Base-by-base conservation (phyloP, 1,140 invertebrate genomes). In the Cydia strobilella region DNA sequence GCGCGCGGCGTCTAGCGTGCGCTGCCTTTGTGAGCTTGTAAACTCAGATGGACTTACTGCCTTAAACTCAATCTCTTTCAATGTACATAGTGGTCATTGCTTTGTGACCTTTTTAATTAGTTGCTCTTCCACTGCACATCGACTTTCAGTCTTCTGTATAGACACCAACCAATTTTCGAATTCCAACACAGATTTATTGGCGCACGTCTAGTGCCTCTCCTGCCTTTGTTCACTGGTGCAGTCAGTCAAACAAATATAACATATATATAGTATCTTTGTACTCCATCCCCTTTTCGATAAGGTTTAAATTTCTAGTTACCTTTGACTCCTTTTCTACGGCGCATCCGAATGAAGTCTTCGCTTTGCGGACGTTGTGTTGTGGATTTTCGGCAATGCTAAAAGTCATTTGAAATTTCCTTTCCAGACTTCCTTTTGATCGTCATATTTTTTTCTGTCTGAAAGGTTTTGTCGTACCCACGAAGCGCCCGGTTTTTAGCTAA, bases 1-100 rank as follows among this genome's bases (percentile, higher is more conserved):
- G 45, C 48, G 72, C 72, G 13, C n/a, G 27, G 27, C 31, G 65
- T 35, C 65, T 69, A 69, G 65, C 65, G 54, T 59, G 54, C 54
- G 20, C 15, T 59, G 20, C 54, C 20, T 59, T 23, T 23, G 54
- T 59, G 54, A 7, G 12, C 54, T 23, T 20, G 51, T 59, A 23
- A 23, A 59, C 9, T 20, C 20, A n/a, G n/a, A 18, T 12, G 12
- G 9, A 23, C n/a, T 18, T 59, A 59, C 51, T 59, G 3, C 54
- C 18, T 59, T 59, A 12, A 23, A 23, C 18, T 20, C n/a, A 10
- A 59, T 23, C 0, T 12, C 10, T 7, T 59, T 54, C 1, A 18
- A 4, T 15, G n/a, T 51, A 10, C 7, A n/a, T 23, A 23, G 20
- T 23, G 20, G 54, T 59, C 20, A 12, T 59, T 9, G 20, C 54